Evolutionary conservation across 2,113 vertebrate species (phyloP), one percentile per base, ranked within the genome.

Genomic region (Manacus vitellinus): DNA sequence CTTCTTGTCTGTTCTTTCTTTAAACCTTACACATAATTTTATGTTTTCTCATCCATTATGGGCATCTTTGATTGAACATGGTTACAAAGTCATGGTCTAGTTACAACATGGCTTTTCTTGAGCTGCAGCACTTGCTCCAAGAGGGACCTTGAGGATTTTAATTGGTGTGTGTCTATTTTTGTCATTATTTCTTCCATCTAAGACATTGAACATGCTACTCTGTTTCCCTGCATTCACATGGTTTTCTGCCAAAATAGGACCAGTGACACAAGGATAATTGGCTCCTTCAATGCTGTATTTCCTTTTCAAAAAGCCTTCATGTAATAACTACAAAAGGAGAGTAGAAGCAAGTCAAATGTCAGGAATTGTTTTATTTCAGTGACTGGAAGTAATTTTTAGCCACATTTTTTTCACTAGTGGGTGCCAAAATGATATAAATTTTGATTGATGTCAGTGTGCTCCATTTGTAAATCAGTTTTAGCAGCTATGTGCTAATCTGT

Each of bases 281-380:
- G 39, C 78, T 76, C 51, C 65, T 86, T 2, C 22, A 52, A 47
- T 19, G 35, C 31, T 88, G 4, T 33, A 66, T 63, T 92, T 81
- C 92, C 70, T 89, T 66, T 76, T 43, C 21, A 88, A 73, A 85
- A 58, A 76, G 3, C 27, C 74, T 77, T 20, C 8, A 51, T n/a
- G 35, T 31, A 92, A 19, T 63, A 33, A 41, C 43, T 77, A 65
- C 46, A 58, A 27, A 88, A 62, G 46, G 35, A 89, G 61, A 92
- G 39, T 9, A 49, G 43, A 83, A 86, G 75, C 72, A 91, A 95
- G 83, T 81, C 11, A 91, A n/a, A 89, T 86, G 73, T 91, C 86
- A 94, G 59, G 59, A 72, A 82, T 61, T 78, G 39, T 94, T 92
- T 92, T 63, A 89, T 95, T 91, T 95, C 91, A 47, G 73, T 74